Conservation (phyloP, 2,113 vertebrate species). For the Cervus canadensis region DNA sequence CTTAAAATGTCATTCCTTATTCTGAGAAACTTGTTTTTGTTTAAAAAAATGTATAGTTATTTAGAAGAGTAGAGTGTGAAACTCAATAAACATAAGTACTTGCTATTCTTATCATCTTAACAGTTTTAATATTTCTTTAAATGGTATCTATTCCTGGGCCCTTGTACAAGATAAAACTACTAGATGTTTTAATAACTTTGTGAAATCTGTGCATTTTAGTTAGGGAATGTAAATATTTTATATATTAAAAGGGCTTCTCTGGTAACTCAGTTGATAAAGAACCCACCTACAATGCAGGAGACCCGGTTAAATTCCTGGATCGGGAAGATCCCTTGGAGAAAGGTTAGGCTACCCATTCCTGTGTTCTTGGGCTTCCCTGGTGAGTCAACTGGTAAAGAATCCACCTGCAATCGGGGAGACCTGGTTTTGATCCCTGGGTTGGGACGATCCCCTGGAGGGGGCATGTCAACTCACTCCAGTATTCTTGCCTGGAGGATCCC, state of each 20-base stretch:
- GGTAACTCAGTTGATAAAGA: background rate
- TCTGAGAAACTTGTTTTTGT: background rate
- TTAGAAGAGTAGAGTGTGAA: background rate
- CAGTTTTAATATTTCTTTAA: background rate
- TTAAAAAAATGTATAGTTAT: background rate
- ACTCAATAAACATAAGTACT: background rate
- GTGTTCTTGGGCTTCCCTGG: background rate
- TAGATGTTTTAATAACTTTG: background rate
- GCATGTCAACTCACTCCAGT: background rate
- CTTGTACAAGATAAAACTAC: background rate
- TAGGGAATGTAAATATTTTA: background rate
- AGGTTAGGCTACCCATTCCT: background rate
- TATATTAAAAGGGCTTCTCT: background rate
- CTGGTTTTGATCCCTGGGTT: background rate
- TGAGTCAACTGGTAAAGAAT: background rate
- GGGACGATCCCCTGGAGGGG: background rate
- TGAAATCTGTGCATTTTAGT: background rate
- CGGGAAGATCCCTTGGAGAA: background rate
- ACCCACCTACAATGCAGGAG: background rate
- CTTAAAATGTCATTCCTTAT: background rate
- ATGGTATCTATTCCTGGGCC: background rate
- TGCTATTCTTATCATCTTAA: background rate
- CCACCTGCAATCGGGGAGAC: rapidly evolving
- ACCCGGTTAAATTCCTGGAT: background rate
- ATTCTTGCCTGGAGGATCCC: background rate